Evolutionary conservation across 2,797 vertebrate species (phyloP).

Genomic region (Denticeps clupeoides): DNA sequence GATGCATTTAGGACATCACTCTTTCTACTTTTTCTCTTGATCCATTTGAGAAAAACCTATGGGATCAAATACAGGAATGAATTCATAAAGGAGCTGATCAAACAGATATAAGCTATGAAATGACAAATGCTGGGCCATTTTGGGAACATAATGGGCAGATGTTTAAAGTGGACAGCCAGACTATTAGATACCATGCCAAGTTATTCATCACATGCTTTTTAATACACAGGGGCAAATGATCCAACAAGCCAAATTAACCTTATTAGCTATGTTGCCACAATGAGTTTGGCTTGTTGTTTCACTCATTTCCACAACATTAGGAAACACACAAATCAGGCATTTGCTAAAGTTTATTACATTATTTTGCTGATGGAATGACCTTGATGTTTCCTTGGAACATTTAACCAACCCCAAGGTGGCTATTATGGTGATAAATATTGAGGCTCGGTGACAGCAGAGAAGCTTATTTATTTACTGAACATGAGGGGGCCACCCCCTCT

Average conservation of each 20-base stretch:
- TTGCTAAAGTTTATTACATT: conserved; percentile 57
- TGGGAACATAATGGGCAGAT: background rate
- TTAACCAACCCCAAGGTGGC: conserved; percentile 70
- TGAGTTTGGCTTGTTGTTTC: conserved; percentile 24
- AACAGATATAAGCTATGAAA: too few species aligned
- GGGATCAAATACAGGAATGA: conserved; percentile 6
- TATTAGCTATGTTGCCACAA: conserved; percentile 35
- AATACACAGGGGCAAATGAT: conserved; percentile 28
- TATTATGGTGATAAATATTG: conserved; percentile 67
- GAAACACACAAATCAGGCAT: conserved; percentile 45
- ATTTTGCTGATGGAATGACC: conserved; percentile 58
- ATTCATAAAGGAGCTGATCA: too few species aligned
- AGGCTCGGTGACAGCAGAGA: conserved; percentile 42
- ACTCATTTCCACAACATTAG: conserved; percentile 42
- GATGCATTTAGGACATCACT: too few species aligned
- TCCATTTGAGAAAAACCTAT: too few species aligned
- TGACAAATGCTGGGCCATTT: too few species aligned
- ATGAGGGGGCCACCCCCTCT: conserved; percentile 44
- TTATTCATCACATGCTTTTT: conserved; percentile 25
- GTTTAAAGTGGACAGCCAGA: background rate
- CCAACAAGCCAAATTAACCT: conserved; percentile 36
- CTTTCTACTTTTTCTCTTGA: too few species aligned
- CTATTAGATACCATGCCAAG: conserved; percentile 11
- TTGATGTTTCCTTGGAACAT: conserved; percentile 69
- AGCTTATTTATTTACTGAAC: conserved; percentile 66